phyloP scores from a whole-genome alignment of 1,140 invertebrate species.

The Homalodisca vitripennis region DNA sequence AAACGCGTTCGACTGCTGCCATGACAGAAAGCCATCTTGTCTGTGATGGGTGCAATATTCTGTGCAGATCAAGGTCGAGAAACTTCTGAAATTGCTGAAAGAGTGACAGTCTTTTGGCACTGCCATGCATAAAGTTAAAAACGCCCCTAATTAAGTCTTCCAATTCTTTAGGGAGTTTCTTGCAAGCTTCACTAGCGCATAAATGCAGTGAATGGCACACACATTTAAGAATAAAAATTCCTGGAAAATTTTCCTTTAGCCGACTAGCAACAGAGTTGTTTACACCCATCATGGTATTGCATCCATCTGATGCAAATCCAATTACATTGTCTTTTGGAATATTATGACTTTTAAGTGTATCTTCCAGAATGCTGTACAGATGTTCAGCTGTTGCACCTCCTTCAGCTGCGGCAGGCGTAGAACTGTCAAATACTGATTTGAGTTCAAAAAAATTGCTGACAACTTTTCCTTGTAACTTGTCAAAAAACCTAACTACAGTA shows the following conservation, averaged over 20 bases:
- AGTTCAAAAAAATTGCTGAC: conserved; percentile 45
- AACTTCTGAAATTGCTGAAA: conserved; percentile 32
- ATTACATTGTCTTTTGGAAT: conserved; percentile 44
- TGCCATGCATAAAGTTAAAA: conserved; percentile 41
- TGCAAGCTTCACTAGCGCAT: conserved; percentile 45
- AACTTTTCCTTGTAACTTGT: conserved; percentile 38
- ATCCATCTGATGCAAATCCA: conserved; percentile 47
- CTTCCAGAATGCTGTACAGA: conserved; percentile 41
- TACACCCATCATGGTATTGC: conserved; percentile 46
- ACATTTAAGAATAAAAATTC: conserved; percentile 46
- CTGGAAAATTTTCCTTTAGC: conserved; percentile 40
- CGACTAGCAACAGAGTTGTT: conserved; percentile 45
- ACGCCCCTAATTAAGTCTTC: conserved; percentile 44
- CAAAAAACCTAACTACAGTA: conserved; percentile 43
- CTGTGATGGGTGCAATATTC: conserved; percentile 22
- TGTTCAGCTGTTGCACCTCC: conserved; percentile 42
- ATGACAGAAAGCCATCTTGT: conserved; percentile 25
- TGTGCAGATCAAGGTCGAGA: conserved; percentile 22
- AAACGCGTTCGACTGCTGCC: conserved; percentile 21
- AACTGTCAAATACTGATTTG: conserved; percentile 40
- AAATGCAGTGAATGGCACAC: conserved; percentile 47
- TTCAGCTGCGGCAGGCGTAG: conserved; percentile 29
- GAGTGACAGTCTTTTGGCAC: conserved; percentile 43
- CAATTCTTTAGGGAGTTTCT: conserved; percentile 41
- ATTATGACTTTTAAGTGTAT: conserved; percentile 40